These are phyloP conservation scores for Helarctos malayanus DNA, from an alignment of 2,797 vertebrate species.

Conservation along the genomic window DNA sequence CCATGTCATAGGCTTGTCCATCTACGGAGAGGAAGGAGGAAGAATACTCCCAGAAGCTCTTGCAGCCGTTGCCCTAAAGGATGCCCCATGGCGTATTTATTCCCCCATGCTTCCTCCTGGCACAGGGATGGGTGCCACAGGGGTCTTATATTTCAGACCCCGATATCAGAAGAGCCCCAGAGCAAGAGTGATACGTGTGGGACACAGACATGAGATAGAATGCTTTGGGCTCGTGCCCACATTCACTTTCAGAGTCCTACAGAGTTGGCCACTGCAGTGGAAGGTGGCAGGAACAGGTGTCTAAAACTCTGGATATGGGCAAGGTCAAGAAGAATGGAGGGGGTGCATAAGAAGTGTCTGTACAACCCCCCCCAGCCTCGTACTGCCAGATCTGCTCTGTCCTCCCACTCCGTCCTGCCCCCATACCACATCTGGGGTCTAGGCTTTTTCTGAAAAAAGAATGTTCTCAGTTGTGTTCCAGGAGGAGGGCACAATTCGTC, in stretches of 20 bases:
- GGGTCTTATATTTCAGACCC: background rate
- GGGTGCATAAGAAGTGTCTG: rapidly evolving
- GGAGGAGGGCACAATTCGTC: background rate
- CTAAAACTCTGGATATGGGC: background rate
- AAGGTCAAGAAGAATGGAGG: no score
- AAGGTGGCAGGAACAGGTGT: background rate
- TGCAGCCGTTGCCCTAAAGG: background rate
- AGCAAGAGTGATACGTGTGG: rapidly evolving
- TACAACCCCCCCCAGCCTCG: rapidly evolving
- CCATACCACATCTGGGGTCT: rapidly evolving
- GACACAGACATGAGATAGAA: background rate
- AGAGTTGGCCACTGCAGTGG: background rate
- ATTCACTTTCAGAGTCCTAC: background rate
- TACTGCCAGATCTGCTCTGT: background rate
- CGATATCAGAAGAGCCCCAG: background rate
- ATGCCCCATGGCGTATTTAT: rapidly evolving
- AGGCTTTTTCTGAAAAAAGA: background rate
- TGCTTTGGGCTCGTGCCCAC: background rate
- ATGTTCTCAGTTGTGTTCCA: background rate
- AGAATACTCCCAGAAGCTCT: no score
- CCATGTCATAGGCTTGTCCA: background rate
- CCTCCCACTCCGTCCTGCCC: background rate
- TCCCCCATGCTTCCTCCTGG: background rate
- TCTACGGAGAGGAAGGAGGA: no score
- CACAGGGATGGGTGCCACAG: rapidly evolving